Evolutionary conservation across 2,888 invertebrate genomes (phyloP), one percentile per base, ranked within the genome.

Genomic region (Eilema griseolum): DNA sequence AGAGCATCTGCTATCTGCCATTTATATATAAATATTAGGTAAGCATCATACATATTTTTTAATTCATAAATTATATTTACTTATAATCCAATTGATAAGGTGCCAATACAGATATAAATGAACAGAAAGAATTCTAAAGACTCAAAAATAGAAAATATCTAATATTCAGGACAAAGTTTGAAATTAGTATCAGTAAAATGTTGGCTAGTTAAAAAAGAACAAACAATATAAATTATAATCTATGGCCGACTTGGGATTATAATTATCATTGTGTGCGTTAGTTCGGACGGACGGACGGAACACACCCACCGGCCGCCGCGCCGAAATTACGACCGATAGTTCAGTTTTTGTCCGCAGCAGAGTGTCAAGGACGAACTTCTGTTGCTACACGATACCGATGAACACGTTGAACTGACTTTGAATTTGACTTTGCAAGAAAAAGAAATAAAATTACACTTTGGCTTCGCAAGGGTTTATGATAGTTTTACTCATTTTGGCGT

Each of bases 301-400:
- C 94, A 94, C 93, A 94, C 93, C 93, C 93, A 94, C 91, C 87
- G 86, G 37, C 73, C 82, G 89, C 83, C 88, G 89, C 90, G 87
- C 93, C 91, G 90, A 93, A 92, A 92, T 90, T 91, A 87, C 88
- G 89, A 88, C 86, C 88, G 91, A 90, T 90, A 90, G 90, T 93
- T 94, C 89, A 90, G 90, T 93, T 94, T 94, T 93, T 94, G 94
- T 87, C 90, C 93, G 93, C 90, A 84, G 88, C 79, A 86, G 89
- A 93, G 94, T 94, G 94, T 94, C 95, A 95, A 94, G 95, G 94
- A 91, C 94, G 89, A 85, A 83, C 86, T 85, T 87, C 89, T 92
- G 92, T 93, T 93, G 87, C 88, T 85, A 88, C 79, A 85, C 86
- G 80, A 78, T 77, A 72, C 78, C 75, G 80, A 83, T 79, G 75